phyloP scores from a whole-genome alignment of 2,888 invertebrate species.

The Watsonalla binaria region DNA sequence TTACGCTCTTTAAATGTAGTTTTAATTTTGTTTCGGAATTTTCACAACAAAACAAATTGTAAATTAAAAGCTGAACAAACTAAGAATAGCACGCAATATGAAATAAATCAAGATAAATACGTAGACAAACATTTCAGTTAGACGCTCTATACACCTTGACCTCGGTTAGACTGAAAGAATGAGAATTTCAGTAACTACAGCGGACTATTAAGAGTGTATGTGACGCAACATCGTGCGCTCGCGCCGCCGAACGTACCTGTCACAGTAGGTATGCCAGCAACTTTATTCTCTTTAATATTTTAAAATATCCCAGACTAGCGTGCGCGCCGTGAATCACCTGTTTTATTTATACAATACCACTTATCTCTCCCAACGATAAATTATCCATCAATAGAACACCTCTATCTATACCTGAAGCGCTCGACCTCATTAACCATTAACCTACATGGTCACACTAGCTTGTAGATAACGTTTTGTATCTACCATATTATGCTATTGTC shows the following conservation, averaged over 20 bases:
- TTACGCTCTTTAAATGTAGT: neutral
- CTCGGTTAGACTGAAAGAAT: slow-evolving; percentile 50
- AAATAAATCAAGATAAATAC: neutral
- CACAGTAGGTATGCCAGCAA: slow-evolving; percentile 28
- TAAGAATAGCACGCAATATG: neutral
- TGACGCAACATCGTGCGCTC: slow-evolving; percentile 41
- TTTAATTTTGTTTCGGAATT: neutral
- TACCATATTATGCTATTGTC: slow-evolving; percentile 47
- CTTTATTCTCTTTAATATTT: slow-evolving; percentile 13
- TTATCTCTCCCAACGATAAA: slow-evolving; percentile 11
- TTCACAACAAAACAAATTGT: no score
- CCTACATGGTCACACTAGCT: slow-evolving; percentile 55
- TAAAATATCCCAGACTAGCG: slow-evolving; percentile 11
- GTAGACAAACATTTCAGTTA: slow-evolving; percentile 12
- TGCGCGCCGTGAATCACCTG: slow-evolving; percentile 12
- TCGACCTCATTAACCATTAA: slow-evolving; percentile 66
- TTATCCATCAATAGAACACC: slow-evolving; percentile 40
- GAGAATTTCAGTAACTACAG: slow-evolving; percentile 35
- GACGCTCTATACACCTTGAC: slow-evolving; percentile 50
- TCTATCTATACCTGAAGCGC: slow-evolving; percentile 39
- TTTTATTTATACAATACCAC: neutral
- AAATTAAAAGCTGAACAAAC: no score
- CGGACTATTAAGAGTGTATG: slow-evolving; percentile 46
- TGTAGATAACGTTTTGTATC: slow-evolving; percentile 50
- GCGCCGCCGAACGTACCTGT: slow-evolving; percentile 22